phyloP scores from a whole-genome alignment of 2,888 invertebrate species.

The Leptinotarsa haldemani region DNA sequence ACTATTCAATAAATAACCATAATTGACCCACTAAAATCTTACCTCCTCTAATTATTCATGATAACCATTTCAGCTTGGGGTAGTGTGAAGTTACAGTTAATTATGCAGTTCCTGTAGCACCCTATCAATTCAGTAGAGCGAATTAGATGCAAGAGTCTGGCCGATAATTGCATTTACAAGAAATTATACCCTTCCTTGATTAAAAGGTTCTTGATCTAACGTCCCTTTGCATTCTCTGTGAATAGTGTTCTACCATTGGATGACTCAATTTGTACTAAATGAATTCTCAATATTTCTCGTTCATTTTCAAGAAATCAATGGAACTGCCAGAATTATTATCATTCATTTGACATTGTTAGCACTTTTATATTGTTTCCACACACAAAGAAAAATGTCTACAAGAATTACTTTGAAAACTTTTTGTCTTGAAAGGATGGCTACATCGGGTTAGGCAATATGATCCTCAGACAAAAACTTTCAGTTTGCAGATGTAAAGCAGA shows the following conservation, averaged over 20 bases:
- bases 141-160: constrained; percentile 13
- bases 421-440: constrained; percentile 33
- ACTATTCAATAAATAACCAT: background rate
- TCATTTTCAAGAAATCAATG: no score
- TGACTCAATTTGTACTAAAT: background rate
- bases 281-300: no score
- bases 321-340: no score
- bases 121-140: background rate
- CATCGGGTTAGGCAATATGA: constrained; percentile 35
- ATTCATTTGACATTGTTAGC: no score
- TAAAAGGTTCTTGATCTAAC: background rate
- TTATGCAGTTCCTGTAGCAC: constrained; percentile 13
- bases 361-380: background rate
- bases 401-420: constrained; percentile 31
- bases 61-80: background rate
- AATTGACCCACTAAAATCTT: background rate
- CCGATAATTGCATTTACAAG: constrained; percentile 13
- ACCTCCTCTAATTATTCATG: constrained; percentile 12
- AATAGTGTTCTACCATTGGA: background rate
- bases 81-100: constrained; percentile 16
- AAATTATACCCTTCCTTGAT: constrained; percentile 5
- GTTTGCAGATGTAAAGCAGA: constrained; percentile 30
- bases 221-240: no score
- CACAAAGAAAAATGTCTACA: background rate
- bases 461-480: constrained; percentile 35